Evolutionary conservation across 1,140 invertebrate genomes (phyloP).

Genomic region (Calephelis nemesis): DNA sequence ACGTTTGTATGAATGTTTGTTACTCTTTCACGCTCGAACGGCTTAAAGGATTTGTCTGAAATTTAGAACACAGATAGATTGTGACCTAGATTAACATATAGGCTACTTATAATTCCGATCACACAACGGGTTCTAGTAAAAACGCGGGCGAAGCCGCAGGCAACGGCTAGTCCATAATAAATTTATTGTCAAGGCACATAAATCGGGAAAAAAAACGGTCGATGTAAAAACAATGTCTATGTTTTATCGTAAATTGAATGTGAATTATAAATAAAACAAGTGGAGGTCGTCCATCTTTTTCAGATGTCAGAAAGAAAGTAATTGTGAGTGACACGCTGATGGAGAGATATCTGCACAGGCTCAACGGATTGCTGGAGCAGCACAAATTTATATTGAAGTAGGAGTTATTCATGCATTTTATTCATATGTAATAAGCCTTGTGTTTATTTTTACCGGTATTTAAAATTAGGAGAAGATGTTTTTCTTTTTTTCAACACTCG

Average conservation of each 20-base stretch:
- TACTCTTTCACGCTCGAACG: no score
- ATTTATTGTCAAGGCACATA: no score
- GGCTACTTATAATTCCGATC: no score
- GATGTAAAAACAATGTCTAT: not conserved
- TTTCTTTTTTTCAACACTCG: no score
- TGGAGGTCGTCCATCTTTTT: not conserved
- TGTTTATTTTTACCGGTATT: not conserved
- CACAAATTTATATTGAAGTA: slow-evolving; percentile 50
- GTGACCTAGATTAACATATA: no score
- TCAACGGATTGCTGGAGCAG: slow-evolving; percentile 44
- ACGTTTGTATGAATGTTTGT: no score
- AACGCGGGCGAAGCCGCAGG: no score
- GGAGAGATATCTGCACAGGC: slow-evolving; percentile 35
- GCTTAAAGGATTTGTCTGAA: no score
- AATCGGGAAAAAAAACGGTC: no score
- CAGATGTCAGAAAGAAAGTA: slow-evolving; percentile 17
- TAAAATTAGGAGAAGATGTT: no score
- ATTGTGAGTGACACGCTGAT: slow-evolving; percentile 30
- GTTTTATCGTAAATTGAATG: slow-evolving; percentile 1
- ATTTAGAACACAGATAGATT: no score
- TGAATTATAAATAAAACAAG: not conserved
- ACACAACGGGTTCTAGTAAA: not conserved
- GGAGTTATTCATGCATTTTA: slow-evolving; percentile 19
- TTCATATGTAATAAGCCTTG: not conserved
- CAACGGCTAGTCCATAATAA: no score